Percentiles rank a stretch among this genome's conserved stretches.
phyloP scores from a whole-genome alignment of 2,113 vertebrate genomes.

The Carlito syrichta region DNA sequence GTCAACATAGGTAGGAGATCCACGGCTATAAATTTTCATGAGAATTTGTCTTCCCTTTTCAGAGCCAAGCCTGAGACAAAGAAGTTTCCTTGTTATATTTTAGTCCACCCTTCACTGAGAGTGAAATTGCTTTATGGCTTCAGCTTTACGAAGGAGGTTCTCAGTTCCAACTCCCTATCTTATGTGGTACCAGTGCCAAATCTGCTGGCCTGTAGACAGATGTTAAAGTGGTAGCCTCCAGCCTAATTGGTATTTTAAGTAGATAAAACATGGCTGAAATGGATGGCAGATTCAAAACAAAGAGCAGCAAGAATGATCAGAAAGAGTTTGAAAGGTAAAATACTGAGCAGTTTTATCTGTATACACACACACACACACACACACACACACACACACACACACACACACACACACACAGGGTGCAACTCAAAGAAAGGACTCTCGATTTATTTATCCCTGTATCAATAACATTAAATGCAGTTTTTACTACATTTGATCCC shows the following conservation, averaged over 20 bases:
- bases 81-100: background rate
- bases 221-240: background rate
- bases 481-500: background rate
- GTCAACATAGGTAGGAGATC: background rate
- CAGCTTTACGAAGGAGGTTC: background rate
- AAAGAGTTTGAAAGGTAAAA: background rate
- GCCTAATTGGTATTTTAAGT: background rate
- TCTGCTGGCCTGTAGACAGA: background rate
- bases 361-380: background rate
- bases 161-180: background rate
- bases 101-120: background rate
- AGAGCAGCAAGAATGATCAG: background rate
- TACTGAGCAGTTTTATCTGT: background rate
- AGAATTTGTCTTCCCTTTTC: background rate
- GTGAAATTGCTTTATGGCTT: background rate
- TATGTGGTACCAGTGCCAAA: background rate
- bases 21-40: background rate
- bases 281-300: background rate
- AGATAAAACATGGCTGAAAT: conserved; percentile 10
- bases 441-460: background rate
- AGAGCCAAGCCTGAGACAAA: background rate
- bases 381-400: background rate
- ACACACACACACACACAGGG: background rate
- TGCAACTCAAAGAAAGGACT: background rate
- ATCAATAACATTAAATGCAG: background rate